A percentile compares a stretch with the other conserved stretches of the same genome.
phyloP scores from a whole-genome alignment of 2,888 invertebrate genomes.

The Thera obeliscata region DNA sequence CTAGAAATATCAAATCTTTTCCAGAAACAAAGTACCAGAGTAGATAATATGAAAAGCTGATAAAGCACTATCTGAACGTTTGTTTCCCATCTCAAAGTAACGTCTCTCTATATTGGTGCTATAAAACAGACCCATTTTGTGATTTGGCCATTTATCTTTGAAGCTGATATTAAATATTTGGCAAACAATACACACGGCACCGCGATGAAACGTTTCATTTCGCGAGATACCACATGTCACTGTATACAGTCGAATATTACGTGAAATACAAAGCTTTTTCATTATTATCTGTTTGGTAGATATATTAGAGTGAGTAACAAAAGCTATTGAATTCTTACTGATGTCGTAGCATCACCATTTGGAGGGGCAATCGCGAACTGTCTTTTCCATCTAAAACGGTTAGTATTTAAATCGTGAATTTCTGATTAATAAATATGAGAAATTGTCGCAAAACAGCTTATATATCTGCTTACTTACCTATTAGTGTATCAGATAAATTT shows the following conservation, averaged over 20 bases:
- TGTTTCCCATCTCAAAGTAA: conserved; percentile 17
- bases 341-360: no score
- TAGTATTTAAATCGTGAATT: no score
- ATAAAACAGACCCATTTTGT: conserved; percentile 26
- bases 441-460: no score
- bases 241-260: conserved; percentile 18
- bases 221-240: conserved; percentile 24
- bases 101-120: conserved; percentile 4
- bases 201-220: conserved; percentile 31
- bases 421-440: no score
- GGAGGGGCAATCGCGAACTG: no score
- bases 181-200: conserved; percentile 31
- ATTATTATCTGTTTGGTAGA: not conserved
- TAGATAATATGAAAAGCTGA: not conserved
- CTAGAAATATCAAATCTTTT: not conserved
- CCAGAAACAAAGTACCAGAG: not conserved
- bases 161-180: conserved; percentile 35
- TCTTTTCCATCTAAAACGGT: no score
- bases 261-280: conserved; percentile 16
- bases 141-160: conserved; percentile 33
- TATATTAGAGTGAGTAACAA: no score
- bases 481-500: no score
- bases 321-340: no score
- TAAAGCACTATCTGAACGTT: conserved; percentile 5
- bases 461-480: no score